phyloP scores from a whole-genome alignment of 1,140 invertebrate species.

The Aphidius ervi region DNA sequence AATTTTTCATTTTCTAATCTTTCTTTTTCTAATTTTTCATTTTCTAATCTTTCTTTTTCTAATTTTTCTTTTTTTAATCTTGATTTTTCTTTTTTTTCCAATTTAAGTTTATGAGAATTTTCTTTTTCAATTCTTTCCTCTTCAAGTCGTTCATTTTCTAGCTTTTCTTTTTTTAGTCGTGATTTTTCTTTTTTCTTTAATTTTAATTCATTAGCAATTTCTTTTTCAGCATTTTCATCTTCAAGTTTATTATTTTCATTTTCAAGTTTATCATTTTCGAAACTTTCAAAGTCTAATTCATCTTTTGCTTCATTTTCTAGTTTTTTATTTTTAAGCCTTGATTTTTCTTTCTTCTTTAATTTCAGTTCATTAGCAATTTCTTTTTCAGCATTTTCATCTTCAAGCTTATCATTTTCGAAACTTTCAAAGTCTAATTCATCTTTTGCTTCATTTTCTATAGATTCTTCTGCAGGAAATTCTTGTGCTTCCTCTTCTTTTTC shows the following conservation, averaged over 20 bases:
- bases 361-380: background rate
- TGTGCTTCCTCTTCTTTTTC: background rate
- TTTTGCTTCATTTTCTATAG: no score
- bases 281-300: background rate
- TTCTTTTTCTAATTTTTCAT: constrained; percentile 10
- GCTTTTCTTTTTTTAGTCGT: background rate
- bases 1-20: background rate
- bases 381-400: background rate
- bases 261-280: background rate
- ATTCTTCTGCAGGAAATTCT: background rate
- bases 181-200: background rate
- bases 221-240: background rate
- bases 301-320: no score
- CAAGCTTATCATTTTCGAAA: background rate
- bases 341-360: constrained; percentile 10
- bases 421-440: background rate
- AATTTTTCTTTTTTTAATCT: constrained; percentile 3
- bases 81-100: background rate
- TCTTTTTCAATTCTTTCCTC: no score
- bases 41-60: background rate
- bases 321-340: constrained; percentile 1
- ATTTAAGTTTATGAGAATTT: no score
- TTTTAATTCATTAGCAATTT: background rate
- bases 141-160: background rate
- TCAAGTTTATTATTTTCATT: background rate